Conservation (phyloP, 2,113 vertebrate species). For the Fregata magnificens region DNA sequence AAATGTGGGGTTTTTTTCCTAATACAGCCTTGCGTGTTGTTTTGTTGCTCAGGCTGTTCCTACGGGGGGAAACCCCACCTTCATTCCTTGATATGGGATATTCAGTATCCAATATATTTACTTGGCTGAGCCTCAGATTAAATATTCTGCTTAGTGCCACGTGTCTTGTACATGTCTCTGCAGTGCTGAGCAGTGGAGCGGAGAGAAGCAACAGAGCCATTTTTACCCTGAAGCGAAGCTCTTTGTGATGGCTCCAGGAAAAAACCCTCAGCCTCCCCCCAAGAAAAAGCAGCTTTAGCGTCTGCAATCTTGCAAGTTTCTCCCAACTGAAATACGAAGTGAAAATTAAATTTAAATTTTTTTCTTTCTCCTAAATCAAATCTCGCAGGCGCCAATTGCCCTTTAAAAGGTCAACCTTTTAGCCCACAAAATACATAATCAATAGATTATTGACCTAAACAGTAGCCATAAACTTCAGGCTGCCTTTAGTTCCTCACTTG, state of each 20-base stretch:
- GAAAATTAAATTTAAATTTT: constrained; percentile 16
- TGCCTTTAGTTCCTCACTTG: neutral
- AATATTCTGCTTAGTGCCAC: neutral
- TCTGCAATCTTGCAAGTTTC: neutral
- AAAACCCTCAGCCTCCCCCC: neutral
- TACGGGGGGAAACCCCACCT: neutral
- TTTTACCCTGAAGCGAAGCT: neutral
- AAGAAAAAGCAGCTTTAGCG: neutral
- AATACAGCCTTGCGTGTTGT: too few species aligned
- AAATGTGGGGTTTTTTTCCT: fast-evolving
- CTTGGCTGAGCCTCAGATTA: neutral
- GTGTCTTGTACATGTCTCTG: neutral
- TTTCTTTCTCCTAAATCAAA: constrained; percentile 28
- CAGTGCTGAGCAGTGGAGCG: neutral
- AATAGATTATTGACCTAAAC: neutral
- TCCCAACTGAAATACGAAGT: neutral
- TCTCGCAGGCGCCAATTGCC: neutral
- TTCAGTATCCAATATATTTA: neutral
- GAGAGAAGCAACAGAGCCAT: neutral
- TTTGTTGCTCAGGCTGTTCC: neutral
- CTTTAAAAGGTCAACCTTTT: constrained; percentile 10
- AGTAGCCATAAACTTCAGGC: neutral
- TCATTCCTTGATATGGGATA: neutral
- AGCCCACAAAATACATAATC: neutral
- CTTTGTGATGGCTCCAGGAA: neutral